Percentiles rank a stretch among this genome's conserved stretches.
Conservation (phyloP, 1,140 invertebrate species). For the Lysiphlebus fabarum region DNA sequence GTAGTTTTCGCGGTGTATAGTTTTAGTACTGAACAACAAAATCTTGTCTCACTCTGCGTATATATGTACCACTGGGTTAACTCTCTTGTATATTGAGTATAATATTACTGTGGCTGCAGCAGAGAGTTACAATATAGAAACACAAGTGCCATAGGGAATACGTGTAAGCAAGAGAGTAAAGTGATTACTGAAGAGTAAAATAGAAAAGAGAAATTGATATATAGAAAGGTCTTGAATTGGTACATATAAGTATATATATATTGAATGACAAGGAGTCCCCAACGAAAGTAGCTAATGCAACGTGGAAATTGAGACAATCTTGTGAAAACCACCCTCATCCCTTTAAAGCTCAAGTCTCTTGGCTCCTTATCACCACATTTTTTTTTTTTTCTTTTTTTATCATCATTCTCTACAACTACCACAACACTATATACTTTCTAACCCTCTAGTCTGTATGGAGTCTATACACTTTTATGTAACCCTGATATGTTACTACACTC, state of each 20-base stretch:
- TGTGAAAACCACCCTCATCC: neutral
- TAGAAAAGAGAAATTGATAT: no score
- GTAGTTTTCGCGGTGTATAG: conserved; percentile 12
- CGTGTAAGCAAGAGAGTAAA: no score
- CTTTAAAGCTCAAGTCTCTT: conserved; percentile 15
- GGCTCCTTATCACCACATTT: conserved; percentile 16
- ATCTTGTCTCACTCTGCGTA: conserved; percentile 21
- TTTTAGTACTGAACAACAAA: conserved; percentile 21
- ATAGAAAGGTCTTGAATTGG: no score
- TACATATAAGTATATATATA: no score
- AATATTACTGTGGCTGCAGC: no score
- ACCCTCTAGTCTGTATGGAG: neutral
- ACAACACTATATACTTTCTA: no score
- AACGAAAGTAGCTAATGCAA: conserved; percentile 15
- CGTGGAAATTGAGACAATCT: conserved; percentile 21
- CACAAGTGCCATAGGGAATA: no score
- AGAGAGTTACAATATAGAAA: no score
- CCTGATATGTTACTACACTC: neutral
- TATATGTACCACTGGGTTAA: conserved; percentile 17
- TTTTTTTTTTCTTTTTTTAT: neutral
- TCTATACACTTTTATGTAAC: neutral
- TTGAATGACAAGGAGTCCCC: no score
- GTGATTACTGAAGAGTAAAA: no score
- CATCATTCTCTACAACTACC: conserved; percentile 2
- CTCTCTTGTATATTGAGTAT: conserved; percentile 20